Conservation (phyloP, 2,113 vertebrate genomes). For the Nyctereutes procyonoides region DNA sequence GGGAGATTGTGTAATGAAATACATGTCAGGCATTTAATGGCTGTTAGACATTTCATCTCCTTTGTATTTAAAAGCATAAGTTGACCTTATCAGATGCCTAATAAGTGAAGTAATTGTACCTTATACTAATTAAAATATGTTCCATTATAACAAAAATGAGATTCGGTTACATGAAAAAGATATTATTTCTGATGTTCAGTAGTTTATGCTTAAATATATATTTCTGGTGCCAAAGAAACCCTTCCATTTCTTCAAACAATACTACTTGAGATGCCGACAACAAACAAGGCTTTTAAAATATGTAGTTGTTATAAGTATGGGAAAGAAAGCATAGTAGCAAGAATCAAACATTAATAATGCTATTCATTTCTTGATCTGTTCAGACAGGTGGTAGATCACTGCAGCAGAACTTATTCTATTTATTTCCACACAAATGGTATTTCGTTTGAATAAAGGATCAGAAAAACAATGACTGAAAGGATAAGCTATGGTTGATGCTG, state of each 20-base stretch:
- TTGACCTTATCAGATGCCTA: slow-evolving; percentile 77
- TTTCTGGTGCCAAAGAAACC: slow-evolving; percentile 62
- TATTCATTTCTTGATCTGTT: neutral
- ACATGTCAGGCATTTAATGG: slow-evolving; percentile 37
- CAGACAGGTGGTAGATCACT: neutral
- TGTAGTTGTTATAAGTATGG: neutral
- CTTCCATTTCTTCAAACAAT: slow-evolving; percentile 45
- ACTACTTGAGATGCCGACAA: slow-evolving; percentile 43
- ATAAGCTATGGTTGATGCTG: neutral
- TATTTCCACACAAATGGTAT: neutral
- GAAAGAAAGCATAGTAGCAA: neutral
- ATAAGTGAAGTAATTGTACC: slow-evolving; percentile 75
- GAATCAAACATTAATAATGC: slow-evolving; percentile 13
- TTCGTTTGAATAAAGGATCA: slow-evolving; percentile 28
- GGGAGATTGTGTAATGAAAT: slow-evolving; percentile 53
- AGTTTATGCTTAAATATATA: slow-evolving; percentile 49
- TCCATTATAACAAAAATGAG: slow-evolving; percentile 73
- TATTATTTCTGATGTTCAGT: slow-evolving; percentile 74
- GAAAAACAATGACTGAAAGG: neutral
- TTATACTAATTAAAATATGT: slow-evolving; percentile 76
- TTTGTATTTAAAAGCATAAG: slow-evolving; percentile 74
- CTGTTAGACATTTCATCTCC: slow-evolving; percentile 68
- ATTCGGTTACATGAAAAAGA: slow-evolving; percentile 67
- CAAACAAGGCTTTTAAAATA: slow-evolving; percentile 23
- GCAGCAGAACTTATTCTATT: neutral